Evolutionary conservation across 2,113 vertebrate genomes (phyloP).

Genomic region (Semicossyphus pulcher): DNA sequence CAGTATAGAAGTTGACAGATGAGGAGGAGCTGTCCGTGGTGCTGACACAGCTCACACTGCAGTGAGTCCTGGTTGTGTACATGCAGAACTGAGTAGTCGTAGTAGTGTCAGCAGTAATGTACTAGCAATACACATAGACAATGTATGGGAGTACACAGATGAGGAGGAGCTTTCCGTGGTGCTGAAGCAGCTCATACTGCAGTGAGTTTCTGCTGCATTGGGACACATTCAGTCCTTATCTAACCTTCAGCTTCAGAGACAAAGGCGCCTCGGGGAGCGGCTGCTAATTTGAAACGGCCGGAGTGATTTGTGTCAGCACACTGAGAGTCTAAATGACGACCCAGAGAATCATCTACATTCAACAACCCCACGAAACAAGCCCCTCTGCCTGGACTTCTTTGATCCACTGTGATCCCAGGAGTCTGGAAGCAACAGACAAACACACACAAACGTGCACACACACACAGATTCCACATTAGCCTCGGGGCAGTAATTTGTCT

Average conservation of each 20-base stretch:
- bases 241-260: constrained; percentile 42
- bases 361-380: not conserved
- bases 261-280: not conserved
- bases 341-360: constrained; percentile 41
- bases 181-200: constrained; percentile 55
- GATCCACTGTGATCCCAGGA: constrained; percentile 27
- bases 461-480: constrained; percentile 36
- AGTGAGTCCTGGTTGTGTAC: not conserved
- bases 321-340: constrained; percentile 27
- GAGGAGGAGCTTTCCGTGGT: constrained; percentile 63
- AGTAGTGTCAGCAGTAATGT: not conserved
- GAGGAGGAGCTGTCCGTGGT: too few relatives aligned
- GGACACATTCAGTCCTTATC: constrained; percentile 6
- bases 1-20: too few relatives aligned
- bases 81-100: not conserved
- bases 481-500: constrained; percentile 74
- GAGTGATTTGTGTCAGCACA: constrained; percentile 47
- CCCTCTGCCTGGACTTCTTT: constrained; percentile 19
- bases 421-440: constrained; percentile 14
- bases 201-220: constrained; percentile 1
- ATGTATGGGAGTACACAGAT: not conserved
- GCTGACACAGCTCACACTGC: not conserved
- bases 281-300: constrained; percentile 34
- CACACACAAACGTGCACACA: constrained; percentile 26
- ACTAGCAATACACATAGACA: too few relatives aligned